Conservation (phyloP, 2,113 vertebrate genomes). For the Psettodes erumei region DNA sequence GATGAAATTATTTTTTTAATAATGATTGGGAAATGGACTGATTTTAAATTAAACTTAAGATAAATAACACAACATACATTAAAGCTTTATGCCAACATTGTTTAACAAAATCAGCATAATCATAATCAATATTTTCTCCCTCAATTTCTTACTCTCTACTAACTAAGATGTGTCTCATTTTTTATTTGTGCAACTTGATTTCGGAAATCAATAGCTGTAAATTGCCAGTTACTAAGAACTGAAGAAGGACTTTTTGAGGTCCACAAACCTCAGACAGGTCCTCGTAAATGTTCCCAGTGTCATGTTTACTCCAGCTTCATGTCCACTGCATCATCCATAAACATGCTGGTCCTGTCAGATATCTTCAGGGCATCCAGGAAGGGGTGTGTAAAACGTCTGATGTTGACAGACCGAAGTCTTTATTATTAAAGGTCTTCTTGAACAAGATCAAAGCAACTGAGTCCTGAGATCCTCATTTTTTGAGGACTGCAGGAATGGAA, state of each 20-base stretch:
- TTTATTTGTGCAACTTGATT: not conserved
- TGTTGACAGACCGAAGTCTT: conserved; percentile 7
- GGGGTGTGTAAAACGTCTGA: conserved; percentile 1
- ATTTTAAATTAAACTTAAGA: too few relatives aligned
- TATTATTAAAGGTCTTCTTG: conserved; percentile 21
- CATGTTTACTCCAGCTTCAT: not conserved
- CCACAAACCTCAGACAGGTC: not conserved
- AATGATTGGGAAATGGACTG: too few relatives aligned
- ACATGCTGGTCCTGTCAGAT: conserved; percentile 12
- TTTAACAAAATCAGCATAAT: not conserved
- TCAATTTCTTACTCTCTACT: too few relatives aligned
- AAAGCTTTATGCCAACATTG: too few relatives aligned
- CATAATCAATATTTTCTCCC: not conserved
- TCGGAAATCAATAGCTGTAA: not conserved
- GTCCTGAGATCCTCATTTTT: conserved; percentile 23
- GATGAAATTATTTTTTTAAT: too few relatives aligned
- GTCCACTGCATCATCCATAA: not conserved
- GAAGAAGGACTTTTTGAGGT: not conserved
- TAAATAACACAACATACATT: not conserved
- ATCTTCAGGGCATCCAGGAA: conserved; percentile 22
- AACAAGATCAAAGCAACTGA: conserved; percentile 31
- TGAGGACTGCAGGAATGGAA: not conserved
- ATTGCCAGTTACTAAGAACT: not conserved
- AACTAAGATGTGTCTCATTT: not conserved
- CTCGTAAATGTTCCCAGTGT: not conserved